Percentiles rank a stretch among this genome's conserved stretches.
phyloP scores from a whole-genome alignment of 2,113 vertebrate species.

The Nothoprocta perdicaria region DNA sequence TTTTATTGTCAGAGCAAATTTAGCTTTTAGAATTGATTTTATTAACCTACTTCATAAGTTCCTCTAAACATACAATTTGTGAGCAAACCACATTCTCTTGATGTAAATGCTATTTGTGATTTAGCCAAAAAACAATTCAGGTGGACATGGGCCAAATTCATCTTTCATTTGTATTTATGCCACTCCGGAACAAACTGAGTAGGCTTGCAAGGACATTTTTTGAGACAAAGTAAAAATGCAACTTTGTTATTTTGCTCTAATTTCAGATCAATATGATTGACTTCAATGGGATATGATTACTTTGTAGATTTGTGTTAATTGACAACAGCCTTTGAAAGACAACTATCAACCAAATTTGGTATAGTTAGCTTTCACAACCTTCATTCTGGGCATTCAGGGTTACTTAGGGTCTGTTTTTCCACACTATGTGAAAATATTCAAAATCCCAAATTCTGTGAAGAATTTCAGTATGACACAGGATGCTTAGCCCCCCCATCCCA shows the following conservation, averaged over 20 bases:
- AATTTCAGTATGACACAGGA: not conserved
- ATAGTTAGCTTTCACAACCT: not conserved
- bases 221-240: constrained; percentile 6
- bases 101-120: constrained; percentile 59
- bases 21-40: constrained; percentile 72
- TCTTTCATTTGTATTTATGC: constrained; percentile 49
- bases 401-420: not conserved
- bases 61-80: constrained; percentile 57
- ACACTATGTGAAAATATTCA: not conserved
- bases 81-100: constrained; percentile 57
- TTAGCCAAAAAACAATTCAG: constrained; percentile 57
- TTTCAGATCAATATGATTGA: constrained; percentile 25
- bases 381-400: not conserved
- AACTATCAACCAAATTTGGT: not conserved
- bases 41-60: constrained; percentile 71
- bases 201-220: constrained; percentile 7
- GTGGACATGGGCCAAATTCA: constrained; percentile 24
- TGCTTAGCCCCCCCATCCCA: not conserved
- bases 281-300: constrained; percentile 14
- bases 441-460: not conserved
- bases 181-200: constrained; percentile 32
- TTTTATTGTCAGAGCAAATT: constrained; percentile 77
- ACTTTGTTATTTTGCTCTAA: not conserved
- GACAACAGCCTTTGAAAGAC: not conserved
- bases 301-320: not conserved